Base-by-base conservation (phyloP, 2,888 invertebrate genomes). In the Chorisops tibialis region DNA sequence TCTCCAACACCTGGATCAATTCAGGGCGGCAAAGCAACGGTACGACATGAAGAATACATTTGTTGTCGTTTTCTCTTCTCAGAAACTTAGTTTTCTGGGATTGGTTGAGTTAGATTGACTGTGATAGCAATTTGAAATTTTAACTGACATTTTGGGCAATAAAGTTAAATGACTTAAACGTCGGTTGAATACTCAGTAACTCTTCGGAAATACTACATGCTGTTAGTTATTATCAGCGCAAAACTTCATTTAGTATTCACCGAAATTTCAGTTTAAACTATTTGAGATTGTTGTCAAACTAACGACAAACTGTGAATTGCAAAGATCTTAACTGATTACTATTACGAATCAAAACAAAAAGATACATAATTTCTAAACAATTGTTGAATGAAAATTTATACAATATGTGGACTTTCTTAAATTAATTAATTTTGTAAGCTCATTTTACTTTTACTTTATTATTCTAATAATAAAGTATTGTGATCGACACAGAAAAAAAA, bases 151-250 rank as follows among this genome's bases (percentile, higher is more conserved):
- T 16, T 30, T 16, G 35, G 24, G 2, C 7, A 14, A 6, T 35
- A 50, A 50, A 50, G 35, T 50, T 50, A 50, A 50, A 50, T 50
- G 50, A 50, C 35, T 50, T 50, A 50, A 35, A 9, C 16, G 50
- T 50, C 37, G 30, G 30, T 35, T 50, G 18, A 30, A 35, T 30
- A 35, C 30, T 50, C 14, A 14, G 50, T 50, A 30, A 50, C 35
- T 35, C 35, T 50, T 14, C 35, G 30, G n/a, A 7, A 4, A 22
- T 21, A 30, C 7, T n/a, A n/a, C 9, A 12, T 16, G 16, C 5
- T n/a, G 21, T 35, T 24, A 48, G 12, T 5, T 16, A 18, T 45
- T 45, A 45, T 18, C 22, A 7, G 48, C 22, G n/a, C n/a, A 11
- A 4, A 48, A 11, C 18, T 45, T 16, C 4, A 9, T 48, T 18